These are phyloP conservation scores for Pocota personata DNA, from an alignment of 2,888 invertebrate species.

Conservation along the genomic window DNA sequence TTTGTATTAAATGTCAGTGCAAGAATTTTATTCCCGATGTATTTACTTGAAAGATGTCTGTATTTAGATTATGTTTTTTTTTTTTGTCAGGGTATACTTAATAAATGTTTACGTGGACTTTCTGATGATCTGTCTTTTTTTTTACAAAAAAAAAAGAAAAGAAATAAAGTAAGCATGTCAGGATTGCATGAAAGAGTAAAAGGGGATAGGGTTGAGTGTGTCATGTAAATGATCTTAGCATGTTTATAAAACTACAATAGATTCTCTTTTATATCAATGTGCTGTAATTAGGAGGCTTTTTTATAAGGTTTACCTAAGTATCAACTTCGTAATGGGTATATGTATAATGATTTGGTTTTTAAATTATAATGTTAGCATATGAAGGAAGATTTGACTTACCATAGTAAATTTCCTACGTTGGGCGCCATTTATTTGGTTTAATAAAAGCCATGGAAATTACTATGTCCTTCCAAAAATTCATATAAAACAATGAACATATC, in stretches of 20 bases:
- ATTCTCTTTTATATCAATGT: constrained; percentile 32
- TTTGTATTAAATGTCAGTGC: constrained; percentile 33
- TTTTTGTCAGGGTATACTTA: not conserved
- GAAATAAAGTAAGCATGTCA: constrained; percentile 37
- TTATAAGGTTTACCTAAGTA: not conserved
- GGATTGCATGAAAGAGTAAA: constrained; percentile 51
- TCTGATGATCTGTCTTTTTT: constrained; percentile 22
- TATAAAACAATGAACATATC: no score
- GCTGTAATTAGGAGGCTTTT: constrained; percentile 45
- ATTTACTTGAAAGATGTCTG: not conserved
- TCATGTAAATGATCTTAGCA: constrained; percentile 40
- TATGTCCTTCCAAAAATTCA: no score
- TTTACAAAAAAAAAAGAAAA: not conserved
- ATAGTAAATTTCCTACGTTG: no score
- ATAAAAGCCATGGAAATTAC: no score
- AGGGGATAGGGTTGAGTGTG: constrained; percentile 1
- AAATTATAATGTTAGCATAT: not conserved
- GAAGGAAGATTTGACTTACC: not conserved
- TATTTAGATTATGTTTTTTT: constrained; percentile 1
- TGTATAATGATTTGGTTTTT: not conserved
- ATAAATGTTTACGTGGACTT: constrained; percentile 20
- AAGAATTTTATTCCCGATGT: constrained; percentile 4
- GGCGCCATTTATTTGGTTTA: no score
- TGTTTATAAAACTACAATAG: constrained; percentile 30
- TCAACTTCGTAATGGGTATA: constrained; percentile 21